Percentiles rank a stretch among this genome's conserved stretches.
phyloP scores from a whole-genome alignment of 2,113 vertebrate genomes.

The Dendropsophus ebraccatus region DNA sequence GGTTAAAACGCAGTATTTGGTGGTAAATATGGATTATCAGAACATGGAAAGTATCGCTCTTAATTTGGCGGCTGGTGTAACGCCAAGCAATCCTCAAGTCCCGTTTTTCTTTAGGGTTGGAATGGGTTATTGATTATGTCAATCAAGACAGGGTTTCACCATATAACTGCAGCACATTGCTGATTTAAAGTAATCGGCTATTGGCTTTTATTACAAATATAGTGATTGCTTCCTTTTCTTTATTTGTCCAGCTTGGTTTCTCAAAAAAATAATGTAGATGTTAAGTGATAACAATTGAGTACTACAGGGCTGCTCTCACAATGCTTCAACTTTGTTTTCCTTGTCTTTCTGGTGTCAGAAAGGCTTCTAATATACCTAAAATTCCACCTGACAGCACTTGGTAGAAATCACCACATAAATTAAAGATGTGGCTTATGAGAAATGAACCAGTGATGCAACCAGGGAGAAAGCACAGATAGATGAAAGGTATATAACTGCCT shows the following conservation, averaged over 20 bases:
- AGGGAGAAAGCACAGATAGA: conserved; percentile 53
- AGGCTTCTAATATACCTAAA: conserved; percentile 33
- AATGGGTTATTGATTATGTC: no score
- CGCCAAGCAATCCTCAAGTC: no score
- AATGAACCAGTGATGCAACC: conserved; percentile 44
- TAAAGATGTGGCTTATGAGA: conserved; percentile 42
- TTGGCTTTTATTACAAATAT: background rate
- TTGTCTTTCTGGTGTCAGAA: conserved; percentile 18
- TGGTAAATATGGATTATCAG: no score
- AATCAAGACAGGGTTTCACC: no score
- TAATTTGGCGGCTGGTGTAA: no score
- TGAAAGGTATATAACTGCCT: conserved; percentile 54
- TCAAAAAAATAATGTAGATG: background rate
- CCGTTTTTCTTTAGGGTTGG: no score
- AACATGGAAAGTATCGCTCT: no score
- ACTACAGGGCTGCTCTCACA: background rate
- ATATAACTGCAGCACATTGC: no score
- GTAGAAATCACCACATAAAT: conserved; percentile 40
- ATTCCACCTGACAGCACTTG: conserved; percentile 41
- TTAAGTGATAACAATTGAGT: conserved; percentile 20
- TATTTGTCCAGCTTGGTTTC: background rate
- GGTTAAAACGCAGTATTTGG: no score
- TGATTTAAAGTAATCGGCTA: no score
- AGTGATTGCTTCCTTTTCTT: background rate
- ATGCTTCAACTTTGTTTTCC: background rate